phyloP scores from a whole-genome alignment of 2,797 vertebrate species.

The Rhinophrynus dorsalis region DNA sequence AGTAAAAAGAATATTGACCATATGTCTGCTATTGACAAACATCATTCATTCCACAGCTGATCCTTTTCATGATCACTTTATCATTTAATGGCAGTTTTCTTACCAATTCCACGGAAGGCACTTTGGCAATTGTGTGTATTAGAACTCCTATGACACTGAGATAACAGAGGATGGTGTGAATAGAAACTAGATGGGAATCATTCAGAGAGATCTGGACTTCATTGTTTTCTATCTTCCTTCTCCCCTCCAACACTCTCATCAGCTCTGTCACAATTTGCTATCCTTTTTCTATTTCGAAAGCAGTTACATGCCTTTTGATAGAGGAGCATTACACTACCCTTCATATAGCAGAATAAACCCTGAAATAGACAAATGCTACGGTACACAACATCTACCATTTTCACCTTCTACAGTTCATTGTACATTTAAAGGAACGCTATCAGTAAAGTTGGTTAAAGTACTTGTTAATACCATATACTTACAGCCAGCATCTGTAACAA shows the following conservation, averaged over 20 bases:
- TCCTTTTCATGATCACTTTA: conserved; percentile 50
- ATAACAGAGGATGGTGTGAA: conserved; percentile 35
- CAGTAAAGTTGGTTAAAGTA: too few relatives aligned
- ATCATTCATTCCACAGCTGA: conserved; percentile 40
- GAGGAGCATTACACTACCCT: conserved; percentile 4
- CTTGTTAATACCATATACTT: too few relatives aligned
- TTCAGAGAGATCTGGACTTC: conserved; percentile 27
- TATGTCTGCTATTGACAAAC: conserved; percentile 40
- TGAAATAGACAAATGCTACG: background rate
- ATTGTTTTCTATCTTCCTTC: conserved; percentile 42
- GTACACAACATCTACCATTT: too few relatives aligned
- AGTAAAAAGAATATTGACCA: conserved; percentile 5
- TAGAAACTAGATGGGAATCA: conserved; percentile 23
- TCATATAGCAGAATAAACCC: conserved; percentile 7
- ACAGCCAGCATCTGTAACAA: too few relatives aligned
- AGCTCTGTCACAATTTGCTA: conserved; percentile 19
- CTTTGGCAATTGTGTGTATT: conserved; percentile 41
- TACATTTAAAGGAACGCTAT: too few relatives aligned
- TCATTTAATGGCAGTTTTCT: conserved; percentile 50
- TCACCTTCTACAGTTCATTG: too few relatives aligned
- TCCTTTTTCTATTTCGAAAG: conserved; percentile 23
- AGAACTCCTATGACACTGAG: conserved; percentile 36
- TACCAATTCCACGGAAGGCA: conserved; percentile 39
- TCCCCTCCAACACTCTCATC: conserved; percentile 17
- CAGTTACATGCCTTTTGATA: conserved; percentile 25